A percentile compares a stretch with the other conserved stretches of the same genome.
phyloP scores from a whole-genome alignment of 2,797 vertebrate genomes.

The Prunella strophiata region DNA sequence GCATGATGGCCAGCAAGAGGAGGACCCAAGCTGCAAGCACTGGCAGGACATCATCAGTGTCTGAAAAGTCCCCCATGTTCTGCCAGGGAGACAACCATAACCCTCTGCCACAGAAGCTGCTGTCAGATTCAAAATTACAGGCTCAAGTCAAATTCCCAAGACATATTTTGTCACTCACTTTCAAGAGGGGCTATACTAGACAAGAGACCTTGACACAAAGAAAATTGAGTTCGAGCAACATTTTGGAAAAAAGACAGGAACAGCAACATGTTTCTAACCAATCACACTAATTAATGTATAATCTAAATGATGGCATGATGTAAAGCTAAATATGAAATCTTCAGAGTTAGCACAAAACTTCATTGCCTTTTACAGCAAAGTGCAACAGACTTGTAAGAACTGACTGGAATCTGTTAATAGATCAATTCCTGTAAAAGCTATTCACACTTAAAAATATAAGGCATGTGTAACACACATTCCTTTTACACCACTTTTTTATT shows the following conservation, averaged over 20 bases:
- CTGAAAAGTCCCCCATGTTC: neutral
- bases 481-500: neutral
- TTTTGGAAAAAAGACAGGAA: neutral
- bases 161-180: neutral
- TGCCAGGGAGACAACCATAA: neutral
- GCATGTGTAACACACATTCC: neutral
- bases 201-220: neutral
- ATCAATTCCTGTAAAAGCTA: neutral
- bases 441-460: neutral
- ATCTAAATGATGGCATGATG: neutral
- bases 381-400: neutral
- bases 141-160: neutral
- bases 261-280: neutral
- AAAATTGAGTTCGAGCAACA: neutral
- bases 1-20: neutral
- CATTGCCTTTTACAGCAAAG: neutral
- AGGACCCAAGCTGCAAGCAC: neutral
- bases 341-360: neutral
- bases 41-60: neutral
- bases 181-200: neutral
- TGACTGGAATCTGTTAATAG: neutral
- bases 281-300: neutral
- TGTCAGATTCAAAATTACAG: neutral
- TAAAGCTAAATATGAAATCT: neutral
- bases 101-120: neutral